Evolutionary conservation across 2,113 vertebrate species (phyloP).

Genomic region (Syrmaticus mikado): DNA sequence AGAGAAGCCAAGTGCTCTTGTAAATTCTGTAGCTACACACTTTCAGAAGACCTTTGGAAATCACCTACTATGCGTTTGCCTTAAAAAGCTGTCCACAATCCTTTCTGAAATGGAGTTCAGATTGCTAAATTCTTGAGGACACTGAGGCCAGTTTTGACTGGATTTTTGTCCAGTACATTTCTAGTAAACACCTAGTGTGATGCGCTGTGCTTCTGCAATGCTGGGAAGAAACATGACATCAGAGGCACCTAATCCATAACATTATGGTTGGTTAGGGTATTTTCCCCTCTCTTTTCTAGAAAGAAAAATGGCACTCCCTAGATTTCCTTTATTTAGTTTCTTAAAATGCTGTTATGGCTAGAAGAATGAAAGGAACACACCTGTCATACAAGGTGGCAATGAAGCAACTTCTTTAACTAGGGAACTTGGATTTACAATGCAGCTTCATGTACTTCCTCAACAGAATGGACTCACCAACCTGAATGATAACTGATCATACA

Average conservation of each 20-base stretch:
- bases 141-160: not conserved
- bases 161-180: not conserved
- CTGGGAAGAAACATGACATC: not conserved
- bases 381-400: not conserved
- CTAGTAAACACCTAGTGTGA: not conserved
- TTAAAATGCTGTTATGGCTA: not conserved
- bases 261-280: not conserved
- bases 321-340: not conserved
- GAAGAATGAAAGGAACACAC: not conserved
- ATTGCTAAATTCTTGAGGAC: not conserved
- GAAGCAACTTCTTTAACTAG: not conserved
- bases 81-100: not conserved
- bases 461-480: not conserved
- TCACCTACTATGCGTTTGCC: not conserved
- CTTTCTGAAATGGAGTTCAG: not conserved
- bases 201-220: not conserved
- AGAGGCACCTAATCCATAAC: accelerated
- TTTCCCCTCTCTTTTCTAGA: not conserved
- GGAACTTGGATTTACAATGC: not conserved
- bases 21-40: not conserved
- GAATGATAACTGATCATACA: not conserved
- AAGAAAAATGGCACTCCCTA: not conserved
- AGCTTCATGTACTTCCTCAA: not conserved
- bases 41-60: conserved; percentile 26
- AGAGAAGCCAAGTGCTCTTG: not conserved